Evolutionary conservation across 2,888 invertebrate genomes (phyloP).

Genomic region (Mayetiola destructor): DNA sequence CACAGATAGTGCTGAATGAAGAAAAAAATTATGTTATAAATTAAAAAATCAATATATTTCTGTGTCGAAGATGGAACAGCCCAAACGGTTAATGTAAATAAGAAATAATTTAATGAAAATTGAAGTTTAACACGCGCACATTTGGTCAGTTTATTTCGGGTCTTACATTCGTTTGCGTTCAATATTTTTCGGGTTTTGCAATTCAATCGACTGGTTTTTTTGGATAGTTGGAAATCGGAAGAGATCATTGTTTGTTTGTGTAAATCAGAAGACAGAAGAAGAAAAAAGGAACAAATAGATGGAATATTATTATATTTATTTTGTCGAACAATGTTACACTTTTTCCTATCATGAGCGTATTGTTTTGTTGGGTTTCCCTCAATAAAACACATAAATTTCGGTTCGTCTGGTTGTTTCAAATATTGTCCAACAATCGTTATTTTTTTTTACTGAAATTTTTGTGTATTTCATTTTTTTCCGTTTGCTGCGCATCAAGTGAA

Average conservation of each 20-base stretch:
- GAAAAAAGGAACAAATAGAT: too few species aligned
- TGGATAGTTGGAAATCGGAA: too few species aligned
- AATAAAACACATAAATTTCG: conserved; percentile 3
- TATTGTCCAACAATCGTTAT: neutral
- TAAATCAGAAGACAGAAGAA: too few species aligned
- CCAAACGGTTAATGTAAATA: neutral
- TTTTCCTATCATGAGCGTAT: neutral
- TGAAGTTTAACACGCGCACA: conserved; percentile 4
- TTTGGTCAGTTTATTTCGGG: neutral
- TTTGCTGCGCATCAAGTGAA: too few species aligned
- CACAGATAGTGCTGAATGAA: too few species aligned
- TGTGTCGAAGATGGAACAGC: neutral
- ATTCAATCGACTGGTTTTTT: too few species aligned
- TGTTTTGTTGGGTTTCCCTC: conserved; percentile 1
- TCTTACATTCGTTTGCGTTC: neutral
- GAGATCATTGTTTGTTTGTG: too few species aligned
- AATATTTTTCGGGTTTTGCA: too few species aligned
- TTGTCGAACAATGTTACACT: conserved; percentile 7
- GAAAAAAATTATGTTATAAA: conserved; percentile 7
- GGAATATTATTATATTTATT: conserved; percentile 5
- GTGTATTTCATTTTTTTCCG: too few species aligned
- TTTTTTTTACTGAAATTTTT: too few species aligned
- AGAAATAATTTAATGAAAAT: neutral
- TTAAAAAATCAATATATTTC: neutral
- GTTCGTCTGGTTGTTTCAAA: neutral